Conservation (phyloP, 1,140 invertebrate species). For the Babylonia areolata region DNA sequence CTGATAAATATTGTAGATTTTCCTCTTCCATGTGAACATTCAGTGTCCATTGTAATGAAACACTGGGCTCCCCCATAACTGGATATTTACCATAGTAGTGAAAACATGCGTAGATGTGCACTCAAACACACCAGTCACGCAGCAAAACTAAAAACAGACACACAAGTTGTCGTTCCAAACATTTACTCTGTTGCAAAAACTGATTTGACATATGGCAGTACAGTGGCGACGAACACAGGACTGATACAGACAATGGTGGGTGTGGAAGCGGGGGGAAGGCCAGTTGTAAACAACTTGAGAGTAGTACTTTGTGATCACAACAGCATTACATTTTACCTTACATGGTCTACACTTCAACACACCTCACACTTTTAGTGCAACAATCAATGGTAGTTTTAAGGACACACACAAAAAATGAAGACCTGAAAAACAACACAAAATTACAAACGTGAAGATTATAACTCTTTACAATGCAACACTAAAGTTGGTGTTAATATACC, state of each 20-base stretch:
- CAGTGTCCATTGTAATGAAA: no score
- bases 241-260: not conserved
- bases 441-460: not conserved
- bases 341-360: not conserved
- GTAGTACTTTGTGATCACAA: constrained; percentile 27
- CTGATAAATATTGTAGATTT: no score
- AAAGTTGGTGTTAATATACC: not conserved
- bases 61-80: no score
- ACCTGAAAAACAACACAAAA: not conserved
- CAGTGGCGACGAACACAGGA: constrained; percentile 16
- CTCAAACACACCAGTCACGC: not conserved
- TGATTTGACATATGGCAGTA: constrained; percentile 20
- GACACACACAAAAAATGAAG: not conserved
- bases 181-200: constrained; percentile 21
- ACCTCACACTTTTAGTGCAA: not conserved
- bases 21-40: no score
- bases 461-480: not conserved
- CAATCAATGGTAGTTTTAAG: not conserved
- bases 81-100: no score
- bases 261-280: not conserved
- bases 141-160: not conserved
- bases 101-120: not conserved
- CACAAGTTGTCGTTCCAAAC: not conserved
- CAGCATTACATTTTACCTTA: not conserved
- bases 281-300: not conserved